Evolutionary conservation across 2,888 invertebrate species (phyloP), one percentile per base, ranked within the genome.

Genomic region (Keiferia lycopersicella): DNA sequence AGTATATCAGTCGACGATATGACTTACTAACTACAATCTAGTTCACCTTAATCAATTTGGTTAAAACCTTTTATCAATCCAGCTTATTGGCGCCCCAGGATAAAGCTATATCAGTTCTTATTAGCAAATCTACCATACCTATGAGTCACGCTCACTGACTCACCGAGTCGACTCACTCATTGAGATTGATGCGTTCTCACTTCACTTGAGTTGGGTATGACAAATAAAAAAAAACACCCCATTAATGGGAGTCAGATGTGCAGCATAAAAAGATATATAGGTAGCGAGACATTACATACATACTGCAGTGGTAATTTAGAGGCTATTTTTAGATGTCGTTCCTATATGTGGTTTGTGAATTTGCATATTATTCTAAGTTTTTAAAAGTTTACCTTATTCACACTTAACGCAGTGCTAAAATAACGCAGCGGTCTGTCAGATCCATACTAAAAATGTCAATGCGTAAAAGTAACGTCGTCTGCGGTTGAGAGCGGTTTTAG

Each of bases 161-260:
- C 56, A 56, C 65, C 73, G 75, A 22, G 12, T 22, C 51, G 75
- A 45, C 45, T 45, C 45, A 45, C 45, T 73, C 74, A 86, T 87
- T 84, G 81, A 85, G 87, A 87, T 87, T 79, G 84, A 87, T 86
- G 84, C 64, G 64, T 22, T 20, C 22, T 56, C 56, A 56, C 16
- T 56, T 56, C 56, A 34, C 16, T 56, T 56, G 30, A 56, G 34
- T 56, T n/a, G 56, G 56, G 56, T 56, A 34, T 34, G 56, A 56
- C 56, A 56, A 56, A 56, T 34, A 56, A 56, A 34, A 12, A 12
- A 7, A 16, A 34, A 34, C 30, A 26, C n/a, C n/a, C 34, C 34
- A 16, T 56, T 56, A 56, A 56, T 56, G 56, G 56, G 34, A 34
- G 1, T 56, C 56, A 56, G 10, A 56, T 56, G 56, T 56, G n/a